Conservation (phyloP, 2,113 vertebrate species). For the Danionella cerebrum region DNA sequence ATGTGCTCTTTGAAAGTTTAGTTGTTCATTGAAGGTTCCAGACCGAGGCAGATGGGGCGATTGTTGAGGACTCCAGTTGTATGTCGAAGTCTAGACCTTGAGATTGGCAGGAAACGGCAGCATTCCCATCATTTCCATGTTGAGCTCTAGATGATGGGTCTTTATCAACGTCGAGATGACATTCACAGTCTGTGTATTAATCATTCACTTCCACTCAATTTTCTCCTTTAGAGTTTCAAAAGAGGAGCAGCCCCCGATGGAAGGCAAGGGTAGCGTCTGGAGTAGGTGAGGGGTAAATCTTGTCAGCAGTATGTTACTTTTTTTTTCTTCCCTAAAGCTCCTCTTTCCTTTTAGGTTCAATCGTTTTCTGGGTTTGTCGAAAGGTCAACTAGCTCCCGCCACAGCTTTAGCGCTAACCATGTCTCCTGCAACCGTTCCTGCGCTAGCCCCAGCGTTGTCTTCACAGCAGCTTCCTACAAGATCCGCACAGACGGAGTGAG, state of each 20-base stretch:
- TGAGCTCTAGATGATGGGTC: too few species aligned
- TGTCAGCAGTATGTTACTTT: too few species aligned
- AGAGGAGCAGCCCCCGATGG: slow-evolving; percentile 51
- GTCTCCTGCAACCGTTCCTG: slow-evolving; percentile 9
- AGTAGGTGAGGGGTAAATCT: slow-evolving; percentile 59
- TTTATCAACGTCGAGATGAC: too few species aligned
- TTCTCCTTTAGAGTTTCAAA: slow-evolving; percentile 52
- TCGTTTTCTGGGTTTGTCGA: slow-evolving; percentile 60
- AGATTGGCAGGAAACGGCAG: too few species aligned
- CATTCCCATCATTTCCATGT: too few species aligned
- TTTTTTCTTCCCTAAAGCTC: neutral
- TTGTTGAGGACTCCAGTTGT: too few species aligned
- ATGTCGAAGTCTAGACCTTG: too few species aligned
- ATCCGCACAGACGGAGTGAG: slow-evolving; percentile 55
- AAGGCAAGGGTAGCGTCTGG: slow-evolving; percentile 60
- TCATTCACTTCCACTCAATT: too few species aligned
- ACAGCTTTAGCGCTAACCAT: slow-evolving; percentile 25
- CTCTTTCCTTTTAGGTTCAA: slow-evolving; percentile 58
- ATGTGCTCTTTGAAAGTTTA: too few species aligned
- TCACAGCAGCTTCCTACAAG: slow-evolving; percentile 39
- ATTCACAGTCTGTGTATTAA: too few species aligned
- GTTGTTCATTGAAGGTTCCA: too few species aligned
- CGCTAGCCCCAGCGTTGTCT: slow-evolving; percentile 37
- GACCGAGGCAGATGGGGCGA: too few species aligned
- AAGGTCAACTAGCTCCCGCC: slow-evolving; percentile 51